Percentiles rank a stretch among this genome's conserved stretches.
Evolutionary conservation across 2,888 invertebrate genomes (phyloP).

Genomic region (Agonopterix arenella): DNA sequence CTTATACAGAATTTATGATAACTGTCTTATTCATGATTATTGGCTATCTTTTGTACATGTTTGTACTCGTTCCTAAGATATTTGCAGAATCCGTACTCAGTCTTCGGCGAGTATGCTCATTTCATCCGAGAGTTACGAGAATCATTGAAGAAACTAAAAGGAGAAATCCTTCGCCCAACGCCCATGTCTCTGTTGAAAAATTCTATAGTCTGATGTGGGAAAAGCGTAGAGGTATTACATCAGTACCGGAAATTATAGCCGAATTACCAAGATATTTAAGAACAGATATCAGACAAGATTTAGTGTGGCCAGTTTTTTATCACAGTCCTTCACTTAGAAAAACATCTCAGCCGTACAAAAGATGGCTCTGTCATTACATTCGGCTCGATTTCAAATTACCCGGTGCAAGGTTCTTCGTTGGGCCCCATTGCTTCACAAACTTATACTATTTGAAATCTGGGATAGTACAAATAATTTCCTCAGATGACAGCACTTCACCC

Average conservation of each 20-base stretch:
- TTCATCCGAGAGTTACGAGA: conserved; percentile 32
- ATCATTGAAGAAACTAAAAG: conserved; percentile 47
- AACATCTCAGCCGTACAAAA: conserved; percentile 1
- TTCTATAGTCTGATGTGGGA: conserved; percentile 50
- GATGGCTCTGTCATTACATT: conserved; percentile 1
- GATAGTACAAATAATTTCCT: conserved; percentile 4
- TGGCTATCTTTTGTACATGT: conserved; percentile 26
- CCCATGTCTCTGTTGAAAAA: conserved; percentile 32
- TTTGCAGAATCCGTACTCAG: conserved; percentile 41
- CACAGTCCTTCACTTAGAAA: conserved; percentile 9
- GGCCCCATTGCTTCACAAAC: conserved; percentile 2
- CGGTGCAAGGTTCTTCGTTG: conserved; percentile 1
- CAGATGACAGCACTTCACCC: conserved; percentile 4
- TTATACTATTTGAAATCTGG: conserved; percentile 6
- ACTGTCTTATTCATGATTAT: conserved; percentile 27
- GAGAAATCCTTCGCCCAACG: conserved; percentile 32
- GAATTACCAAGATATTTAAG: conserved; percentile 3
- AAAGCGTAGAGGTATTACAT: conserved; percentile 22
- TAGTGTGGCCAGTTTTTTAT: conserved; percentile 5
- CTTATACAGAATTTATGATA: conserved; percentile 34
- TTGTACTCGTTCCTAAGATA: conserved; percentile 40
- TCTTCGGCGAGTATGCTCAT: conserved; percentile 28
- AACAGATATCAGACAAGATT: conserved; percentile 3
- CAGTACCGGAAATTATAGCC: neutral
- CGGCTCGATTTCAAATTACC: conserved; percentile 1